Base-by-base conservation (phyloP, 2,113 vertebrate species). In the Morphnarchus princeps region DNA sequence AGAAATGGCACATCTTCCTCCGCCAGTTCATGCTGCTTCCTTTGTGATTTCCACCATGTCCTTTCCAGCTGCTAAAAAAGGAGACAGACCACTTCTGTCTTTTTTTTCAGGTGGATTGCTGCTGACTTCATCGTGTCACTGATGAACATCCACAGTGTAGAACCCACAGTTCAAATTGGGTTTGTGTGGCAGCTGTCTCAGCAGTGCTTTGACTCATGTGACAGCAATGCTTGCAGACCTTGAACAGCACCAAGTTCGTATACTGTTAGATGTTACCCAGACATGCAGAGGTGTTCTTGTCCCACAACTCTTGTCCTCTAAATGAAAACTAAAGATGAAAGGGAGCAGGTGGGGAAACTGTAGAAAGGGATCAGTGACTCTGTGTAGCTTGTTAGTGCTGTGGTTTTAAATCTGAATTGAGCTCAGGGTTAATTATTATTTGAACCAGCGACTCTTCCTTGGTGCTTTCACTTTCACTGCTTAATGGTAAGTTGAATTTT, bases 41-140 rank as follows among this genome's bases (percentile, higher is more conserved):
- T 17, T 19, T 54, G 31, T 13, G 2, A 2, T 36, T 78, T 57
- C 40, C 25, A 36, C 15, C 43, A 26, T 16, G 36, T 47, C 49
- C 49, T 87, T 36, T 20, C 14, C 58, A 0, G 18, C 31, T 47
- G 43, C 57, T 49, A 26, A 26, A 79, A 57, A 24, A 43, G 34
- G 38, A 38, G 78, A 17, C 58, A 20, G 42, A 45, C 5, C 42
- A 0, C 9, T 52, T 16, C 16, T 32, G 12, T 14, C 9, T 24
- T 3, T 31, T 31, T 58, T 58, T 43, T 32, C 32, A 19, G 54
- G 69, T 45, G 42, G 25, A 1, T 45, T 13, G 36, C 36, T 82
- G 1, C 0, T 34, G 52, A 8, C 25, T 18, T 45, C 17, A 0
- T 11, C 2, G 0, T 36, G 43, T 67, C n/a, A 1, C 65, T 26